phyloP scores from a whole-genome alignment of 2,113 vertebrate genomes.

The Lamprotornis superbus region DNA sequence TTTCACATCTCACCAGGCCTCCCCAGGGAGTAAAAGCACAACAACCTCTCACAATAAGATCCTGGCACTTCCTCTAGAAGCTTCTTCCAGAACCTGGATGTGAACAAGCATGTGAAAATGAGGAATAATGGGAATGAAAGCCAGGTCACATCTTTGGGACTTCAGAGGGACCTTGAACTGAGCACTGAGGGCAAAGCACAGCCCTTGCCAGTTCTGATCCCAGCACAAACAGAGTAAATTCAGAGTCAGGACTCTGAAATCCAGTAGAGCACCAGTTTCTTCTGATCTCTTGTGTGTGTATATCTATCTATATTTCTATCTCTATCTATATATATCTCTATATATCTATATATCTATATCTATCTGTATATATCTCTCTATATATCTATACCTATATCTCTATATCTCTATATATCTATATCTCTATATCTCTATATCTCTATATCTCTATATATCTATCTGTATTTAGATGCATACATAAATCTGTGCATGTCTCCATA shows the following conservation, averaged over 20 bases:
- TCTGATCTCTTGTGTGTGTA: neutral
- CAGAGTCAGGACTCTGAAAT: neutral
- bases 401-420: too few species aligned
- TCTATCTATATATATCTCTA: too few species aligned
- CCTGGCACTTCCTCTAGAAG: conserved; percentile 5
- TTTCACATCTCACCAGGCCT: neutral
- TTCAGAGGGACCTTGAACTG: neutral
- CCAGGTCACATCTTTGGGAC: neutral
- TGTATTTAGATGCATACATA: neutral
- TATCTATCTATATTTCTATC: too few species aligned
- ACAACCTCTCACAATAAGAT: neutral
- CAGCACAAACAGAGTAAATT: neutral
- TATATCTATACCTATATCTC: too few species aligned
- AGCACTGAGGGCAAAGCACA: neutral
- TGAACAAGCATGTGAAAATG: conserved; percentile 11
- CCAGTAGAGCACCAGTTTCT: neutral
- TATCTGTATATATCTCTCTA: too few species aligned
- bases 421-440: too few species aligned
- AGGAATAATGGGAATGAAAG: neutral
- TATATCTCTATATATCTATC: neutral
- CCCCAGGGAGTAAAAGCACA: neutral
- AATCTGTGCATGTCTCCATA: neutral
- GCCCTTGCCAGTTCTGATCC: neutral
- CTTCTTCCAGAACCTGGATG: neutral
- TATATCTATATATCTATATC: too few species aligned